Evolutionary conservation across 1,140 invertebrate species (phyloP).

Genomic region (Brachionus calyciflorus): DNA sequence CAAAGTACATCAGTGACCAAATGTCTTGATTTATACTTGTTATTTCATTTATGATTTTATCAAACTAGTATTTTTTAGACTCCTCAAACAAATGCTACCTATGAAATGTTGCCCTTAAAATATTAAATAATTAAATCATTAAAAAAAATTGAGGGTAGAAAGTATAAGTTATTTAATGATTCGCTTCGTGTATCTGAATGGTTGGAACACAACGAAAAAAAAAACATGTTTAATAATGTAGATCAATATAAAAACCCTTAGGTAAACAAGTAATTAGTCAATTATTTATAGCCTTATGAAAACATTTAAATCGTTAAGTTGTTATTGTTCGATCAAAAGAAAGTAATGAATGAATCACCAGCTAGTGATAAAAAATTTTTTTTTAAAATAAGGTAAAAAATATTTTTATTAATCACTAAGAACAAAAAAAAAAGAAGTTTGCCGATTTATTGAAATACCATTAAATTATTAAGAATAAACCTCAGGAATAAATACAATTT

Average conservation of each 20-base stretch:
- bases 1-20: too few relatives aligned
- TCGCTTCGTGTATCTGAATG: neutral
- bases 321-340: slow-evolving; percentile 7
- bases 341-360: slow-evolving; percentile 5
- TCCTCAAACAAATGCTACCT: slow-evolving; percentile 2
- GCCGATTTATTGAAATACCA: too few relatives aligned
- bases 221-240: too few relatives aligned
- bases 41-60: too few relatives aligned
- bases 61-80: too few relatives aligned
- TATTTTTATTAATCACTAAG: too few relatives aligned
- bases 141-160: neutral
- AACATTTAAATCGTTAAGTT: slow-evolving; percentile 13
- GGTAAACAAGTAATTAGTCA: slow-evolving; percentile 22
- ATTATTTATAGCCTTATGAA: slow-evolving; percentile 29
- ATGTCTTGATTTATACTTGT: too few relatives aligned
- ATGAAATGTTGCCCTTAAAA: neutral
- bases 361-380: slow-evolving; percentile 11
- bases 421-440: too few relatives aligned
- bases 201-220: too few relatives aligned
- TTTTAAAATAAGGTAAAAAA: neutral
- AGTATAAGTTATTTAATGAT: slow-evolving; percentile 21
- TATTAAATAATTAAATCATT: slow-evolving; percentile 30
- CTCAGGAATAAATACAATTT: neutral
- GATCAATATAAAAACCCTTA: neutral
- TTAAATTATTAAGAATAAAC: too few relatives aligned